These are phyloP conservation scores for Spatula versicolor DNA, from an alignment of 2,797 vertebrate species.

Conservation along the genomic window DNA sequence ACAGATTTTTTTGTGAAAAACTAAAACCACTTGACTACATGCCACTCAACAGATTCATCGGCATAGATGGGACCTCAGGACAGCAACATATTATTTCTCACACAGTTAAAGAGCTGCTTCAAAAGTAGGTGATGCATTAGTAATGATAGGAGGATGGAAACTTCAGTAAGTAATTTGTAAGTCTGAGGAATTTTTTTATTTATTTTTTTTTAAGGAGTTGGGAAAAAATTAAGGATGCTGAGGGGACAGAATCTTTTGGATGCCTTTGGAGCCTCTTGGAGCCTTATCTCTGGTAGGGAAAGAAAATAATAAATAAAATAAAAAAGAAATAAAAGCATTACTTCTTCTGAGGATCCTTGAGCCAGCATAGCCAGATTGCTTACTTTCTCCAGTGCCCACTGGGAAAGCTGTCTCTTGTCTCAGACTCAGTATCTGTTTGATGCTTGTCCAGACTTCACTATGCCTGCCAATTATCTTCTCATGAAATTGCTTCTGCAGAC, in stretches of 20 bases:
- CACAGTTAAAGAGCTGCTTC: background rate
- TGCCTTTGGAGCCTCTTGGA: background rate
- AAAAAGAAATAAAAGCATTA: background rate
- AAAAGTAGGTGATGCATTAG: background rate
- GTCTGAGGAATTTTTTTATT: background rate
- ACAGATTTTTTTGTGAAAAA: background rate
- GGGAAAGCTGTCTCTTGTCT: background rate
- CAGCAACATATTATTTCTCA: background rate
- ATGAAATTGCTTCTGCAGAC: background rate
- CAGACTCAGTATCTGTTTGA: background rate
- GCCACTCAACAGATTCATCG: background rate
- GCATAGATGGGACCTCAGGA: background rate
- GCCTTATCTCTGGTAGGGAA: accelerated
- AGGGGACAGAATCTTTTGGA: background rate
- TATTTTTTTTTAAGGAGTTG: background rate
- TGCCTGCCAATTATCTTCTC: background rate
- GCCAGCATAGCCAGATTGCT: background rate
- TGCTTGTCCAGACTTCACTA: background rate
- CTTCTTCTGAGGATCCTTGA: background rate
- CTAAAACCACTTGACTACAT: background rate
- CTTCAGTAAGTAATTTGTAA: background rate
- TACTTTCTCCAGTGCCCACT: accelerated
- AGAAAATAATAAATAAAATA: background rate
- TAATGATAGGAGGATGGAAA: background rate
- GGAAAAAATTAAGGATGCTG: background rate